Evolutionary conservation across 1,140 invertebrate genomes (phyloP), one percentile per base, ranked within the genome.

Genomic region (Penaeus indicus): DNA sequence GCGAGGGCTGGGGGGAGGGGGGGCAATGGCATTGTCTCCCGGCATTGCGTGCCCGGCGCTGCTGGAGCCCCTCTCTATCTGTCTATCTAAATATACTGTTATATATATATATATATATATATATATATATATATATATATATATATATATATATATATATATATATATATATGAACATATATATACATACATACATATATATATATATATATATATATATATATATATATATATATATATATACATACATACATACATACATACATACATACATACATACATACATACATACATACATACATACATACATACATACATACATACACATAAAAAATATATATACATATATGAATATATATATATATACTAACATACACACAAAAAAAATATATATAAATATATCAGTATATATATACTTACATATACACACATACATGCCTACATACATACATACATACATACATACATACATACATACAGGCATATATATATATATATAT

Each of bases 141-240:
- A 75, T 38, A 75, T 19, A 27, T 38, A 75, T 8, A 32, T n/a
- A 75, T 8, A 75, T n/a, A 75, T 21, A 75, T 21, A 75, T 21
- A 75, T 21, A 75, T 21, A 75, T 21, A 75, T 21, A 75, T 21
- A 75, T 10, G 32, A 8, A 75, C n/a, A 75, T 21, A 75, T 21
- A 75, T 21, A 75, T 4, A 72, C 38, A 72, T 3, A 72, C 38
- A 72, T 2, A 21, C 67, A n/a, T 27, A 64, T 7, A 67, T n/a
- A 8, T 11, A 21, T n/a, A 61, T 18, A 69, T 64, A 77, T 54
- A 32, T 54, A 77, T 72, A 72, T 72, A 85, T 72, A 75, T 72
- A 85, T 72, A 85, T 67, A 85, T 54, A 85, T 72, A 85, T 72
- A 85, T 67, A 84, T 67, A 84, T 64, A 84, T 47, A 69, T 64